phyloP scores from a whole-genome alignment of 2,113 vertebrate species.

The Colius striatus region DNA sequence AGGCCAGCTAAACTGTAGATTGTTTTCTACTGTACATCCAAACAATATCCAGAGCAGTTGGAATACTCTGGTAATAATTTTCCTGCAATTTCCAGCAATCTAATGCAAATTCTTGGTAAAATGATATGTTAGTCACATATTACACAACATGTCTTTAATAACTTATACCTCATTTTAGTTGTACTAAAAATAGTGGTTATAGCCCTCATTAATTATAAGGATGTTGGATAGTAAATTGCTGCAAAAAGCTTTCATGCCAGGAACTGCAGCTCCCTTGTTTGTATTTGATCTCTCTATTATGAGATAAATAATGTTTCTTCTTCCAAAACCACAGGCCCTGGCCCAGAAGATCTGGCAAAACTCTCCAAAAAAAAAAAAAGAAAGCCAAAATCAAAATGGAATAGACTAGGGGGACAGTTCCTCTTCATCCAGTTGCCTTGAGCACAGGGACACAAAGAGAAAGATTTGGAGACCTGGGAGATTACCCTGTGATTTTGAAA shows the following conservation, averaged over 20 bases:
- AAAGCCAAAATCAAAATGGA: background rate
- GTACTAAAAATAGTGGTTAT: slow-evolving; percentile 50
- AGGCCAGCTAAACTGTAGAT: background rate
- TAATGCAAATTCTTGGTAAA: slow-evolving; percentile 44
- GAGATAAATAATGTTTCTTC: slow-evolving; percentile 47
- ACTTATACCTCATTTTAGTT: slow-evolving; percentile 29
- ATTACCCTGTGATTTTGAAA: background rate
- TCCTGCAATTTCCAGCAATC: slow-evolving; percentile 31
- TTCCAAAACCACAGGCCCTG: slow-evolving; percentile 45
- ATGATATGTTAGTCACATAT: slow-evolving; percentile 38
- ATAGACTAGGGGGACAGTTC: background rate
- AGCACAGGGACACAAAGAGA: background rate
- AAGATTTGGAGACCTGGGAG: background rate
- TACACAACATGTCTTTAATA: slow-evolving; percentile 43
- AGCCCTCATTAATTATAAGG: slow-evolving; percentile 50
- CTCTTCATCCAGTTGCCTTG: background rate
- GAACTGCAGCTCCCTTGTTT: slow-evolving; percentile 57
- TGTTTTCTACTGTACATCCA: background rate
- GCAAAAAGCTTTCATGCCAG: slow-evolving; percentile 48
- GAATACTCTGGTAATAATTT: slow-evolving; percentile 33
- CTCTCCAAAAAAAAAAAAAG: background rate
- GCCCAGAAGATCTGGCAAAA: slow-evolving; percentile 36
- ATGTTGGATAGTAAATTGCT: slow-evolving; percentile 34
- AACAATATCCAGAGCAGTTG: background rate
- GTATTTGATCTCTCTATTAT: slow-evolving; percentile 51